Percentiles rank a stretch among this genome's conserved stretches.
phyloP scores from a whole-genome alignment of 2,888 invertebrate species.

The Fissipunctia ypsillon region DNA sequence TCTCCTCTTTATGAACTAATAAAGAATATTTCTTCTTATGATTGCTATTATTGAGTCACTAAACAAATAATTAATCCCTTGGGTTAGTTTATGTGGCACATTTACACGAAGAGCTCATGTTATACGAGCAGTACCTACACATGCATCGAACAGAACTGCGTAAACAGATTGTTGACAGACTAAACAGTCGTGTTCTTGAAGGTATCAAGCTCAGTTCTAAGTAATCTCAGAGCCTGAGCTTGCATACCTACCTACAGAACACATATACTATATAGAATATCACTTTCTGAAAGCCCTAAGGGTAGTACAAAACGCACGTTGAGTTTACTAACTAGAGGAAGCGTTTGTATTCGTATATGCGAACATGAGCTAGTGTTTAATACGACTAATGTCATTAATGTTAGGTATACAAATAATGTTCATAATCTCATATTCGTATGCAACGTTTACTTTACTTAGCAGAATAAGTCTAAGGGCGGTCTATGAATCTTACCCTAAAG shows the following conservation, averaged over 20 bases:
- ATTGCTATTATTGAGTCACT: slow-evolving; percentile 51
- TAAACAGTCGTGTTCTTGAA: not conserved
- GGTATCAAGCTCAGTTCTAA: not conserved
- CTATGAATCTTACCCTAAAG: not conserved
- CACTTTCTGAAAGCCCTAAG: not conserved
- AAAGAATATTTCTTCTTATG: slow-evolving; percentile 54
- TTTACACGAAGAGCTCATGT: slow-evolving; percentile 40
- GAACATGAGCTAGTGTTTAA: not conserved
- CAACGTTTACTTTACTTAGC: not conserved
- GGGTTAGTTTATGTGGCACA: slow-evolving; percentile 37
- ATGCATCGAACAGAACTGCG: not conserved
- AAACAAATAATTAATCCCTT: slow-evolving; percentile 36
- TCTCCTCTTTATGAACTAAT: slow-evolving; percentile 58
- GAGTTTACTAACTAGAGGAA: not conserved
- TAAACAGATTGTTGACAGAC: slow-evolving; percentile 7
- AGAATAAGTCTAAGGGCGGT: not conserved
- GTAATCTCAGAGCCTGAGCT: slow-evolving; percentile 4
- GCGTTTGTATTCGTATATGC: not conserved
- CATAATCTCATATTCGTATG: not conserved
- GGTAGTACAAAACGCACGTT: not conserved
- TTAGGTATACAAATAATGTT: not conserved
- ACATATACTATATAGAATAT: not conserved
- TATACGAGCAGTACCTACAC: slow-evolving; percentile 22
- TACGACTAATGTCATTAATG: not conserved
- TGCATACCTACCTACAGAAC: not conserved